Conservation (phyloP, 2,888 invertebrate species). For the Phyllotreta striolata region DNA sequence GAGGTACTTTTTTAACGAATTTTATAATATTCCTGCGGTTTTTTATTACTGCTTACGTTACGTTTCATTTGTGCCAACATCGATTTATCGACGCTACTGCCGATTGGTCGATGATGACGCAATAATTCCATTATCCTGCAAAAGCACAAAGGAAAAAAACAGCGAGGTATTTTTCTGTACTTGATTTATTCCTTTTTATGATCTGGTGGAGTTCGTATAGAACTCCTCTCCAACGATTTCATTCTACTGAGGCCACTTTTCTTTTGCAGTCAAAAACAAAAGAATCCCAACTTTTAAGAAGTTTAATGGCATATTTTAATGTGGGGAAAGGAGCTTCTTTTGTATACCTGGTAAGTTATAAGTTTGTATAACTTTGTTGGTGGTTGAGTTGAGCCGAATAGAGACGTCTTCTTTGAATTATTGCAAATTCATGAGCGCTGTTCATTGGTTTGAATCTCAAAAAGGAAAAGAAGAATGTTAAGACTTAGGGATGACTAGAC, state of each 20-base stretch:
- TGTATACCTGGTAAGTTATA: constrained; percentile 37
- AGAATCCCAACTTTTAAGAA: constrained; percentile 37
- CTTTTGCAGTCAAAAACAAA: constrained; percentile 39
- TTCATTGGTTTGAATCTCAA: constrained; percentile 25
- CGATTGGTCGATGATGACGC: constrained; percentile 36
- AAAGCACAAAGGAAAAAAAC: constrained; percentile 38
- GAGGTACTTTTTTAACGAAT: neutral
- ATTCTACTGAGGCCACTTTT: constrained; percentile 37
- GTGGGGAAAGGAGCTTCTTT: constrained; percentile 34
- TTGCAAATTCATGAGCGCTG: constrained; percentile 33
- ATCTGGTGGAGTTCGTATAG: constrained; percentile 30
- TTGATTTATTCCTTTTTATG: constrained; percentile 47
- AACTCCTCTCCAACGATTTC: constrained; percentile 31
- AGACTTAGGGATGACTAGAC: constrained; percentile 20
- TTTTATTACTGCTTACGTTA: too few relatives aligned
- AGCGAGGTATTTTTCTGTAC: constrained; percentile 42
- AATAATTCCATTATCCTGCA: constrained; percentile 44
- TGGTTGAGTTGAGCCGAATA: constrained; percentile 9
- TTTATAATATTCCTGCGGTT: too few relatives aligned
- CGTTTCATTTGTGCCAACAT: too few relatives aligned
- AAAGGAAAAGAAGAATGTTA: constrained; percentile 23
- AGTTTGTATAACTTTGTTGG: constrained; percentile 33
- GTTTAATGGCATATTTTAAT: constrained; percentile 41
- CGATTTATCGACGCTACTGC: constrained; percentile 5
- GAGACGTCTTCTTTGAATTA: constrained; percentile 34